A percentile compares a stretch with the other conserved stretches of the same genome.
These are phyloP conservation scores for Drosophila busckii DNA, from an alignment of 1,140 invertebrate genomes.

Conservation along the genomic window DNA sequence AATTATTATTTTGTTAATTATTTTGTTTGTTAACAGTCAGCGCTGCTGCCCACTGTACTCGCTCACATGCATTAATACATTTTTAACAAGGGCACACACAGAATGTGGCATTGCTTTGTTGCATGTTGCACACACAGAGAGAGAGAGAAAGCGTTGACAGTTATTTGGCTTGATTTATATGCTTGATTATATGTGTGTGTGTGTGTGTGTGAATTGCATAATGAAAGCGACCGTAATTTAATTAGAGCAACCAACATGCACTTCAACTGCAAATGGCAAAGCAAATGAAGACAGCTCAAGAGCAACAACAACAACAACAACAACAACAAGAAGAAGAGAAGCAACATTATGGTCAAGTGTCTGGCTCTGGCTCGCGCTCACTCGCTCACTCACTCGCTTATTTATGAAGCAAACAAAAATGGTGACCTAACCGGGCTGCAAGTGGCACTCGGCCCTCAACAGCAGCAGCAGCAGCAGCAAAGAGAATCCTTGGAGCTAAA, in stretches of 20 bases:
- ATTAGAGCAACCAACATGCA: conserved; percentile 60
- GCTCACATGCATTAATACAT: too few relatives aligned
- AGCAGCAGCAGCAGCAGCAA: conserved; percentile 5
- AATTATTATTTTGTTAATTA: too few relatives aligned
- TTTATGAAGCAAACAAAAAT: conserved; percentile 60
- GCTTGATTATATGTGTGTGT: conserved; percentile 14
- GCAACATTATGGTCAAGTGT: conserved; percentile 57
- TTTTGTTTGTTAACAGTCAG: too few relatives aligned
- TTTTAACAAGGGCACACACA: too few relatives aligned
- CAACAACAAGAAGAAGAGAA: conserved; percentile 9
- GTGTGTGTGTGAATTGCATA: conserved; percentile 22
- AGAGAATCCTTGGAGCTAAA: conserved; percentile 1
- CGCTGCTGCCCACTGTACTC: too few relatives aligned
- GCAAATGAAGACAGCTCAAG: conserved; percentile 37
- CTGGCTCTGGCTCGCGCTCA: too few relatives aligned
- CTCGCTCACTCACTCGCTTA: too few relatives aligned
- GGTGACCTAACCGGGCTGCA: conserved; percentile 6
- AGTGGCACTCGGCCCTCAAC: conserved; percentile 27
- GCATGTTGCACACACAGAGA: too few relatives aligned
- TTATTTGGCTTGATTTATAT: too few relatives aligned
- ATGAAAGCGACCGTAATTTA: conserved; percentile 62
- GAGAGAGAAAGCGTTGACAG: too few relatives aligned
- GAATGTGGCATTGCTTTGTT: too few relatives aligned
- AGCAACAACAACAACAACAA: conserved; percentile 23
- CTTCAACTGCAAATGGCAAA: conserved; percentile 66